These are phyloP conservation scores for Cavia porcellus DNA, from an alignment of 2,113 vertebrate genomes.

Conservation along the genomic window DNA sequence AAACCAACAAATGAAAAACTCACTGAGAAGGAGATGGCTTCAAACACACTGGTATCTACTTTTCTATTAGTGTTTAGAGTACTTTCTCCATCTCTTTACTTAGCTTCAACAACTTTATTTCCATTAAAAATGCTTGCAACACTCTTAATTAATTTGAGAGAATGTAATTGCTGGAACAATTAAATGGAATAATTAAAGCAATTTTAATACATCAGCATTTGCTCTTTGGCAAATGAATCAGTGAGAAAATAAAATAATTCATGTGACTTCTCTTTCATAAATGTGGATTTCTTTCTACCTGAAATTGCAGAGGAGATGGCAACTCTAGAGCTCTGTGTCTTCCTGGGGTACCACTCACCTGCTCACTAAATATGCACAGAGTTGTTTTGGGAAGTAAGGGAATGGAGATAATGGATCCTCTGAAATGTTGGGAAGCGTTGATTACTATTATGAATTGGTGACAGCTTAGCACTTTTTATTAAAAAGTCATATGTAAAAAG, in stretches of 20 bases:
- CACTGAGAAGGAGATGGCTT: background rate
- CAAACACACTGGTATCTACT: background rate
- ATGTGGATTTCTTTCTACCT: background rate
- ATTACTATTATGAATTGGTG: background rate
- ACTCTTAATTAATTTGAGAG: constrained; percentile 58
- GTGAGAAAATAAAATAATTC: constrained; percentile 29
- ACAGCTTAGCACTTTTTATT: background rate
- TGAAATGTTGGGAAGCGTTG: background rate
- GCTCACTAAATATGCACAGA: background rate
- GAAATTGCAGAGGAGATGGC: background rate
- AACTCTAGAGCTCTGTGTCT: background rate
- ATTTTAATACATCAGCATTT: constrained; percentile 59
- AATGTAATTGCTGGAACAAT: constrained; percentile 62
- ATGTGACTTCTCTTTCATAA: background rate
- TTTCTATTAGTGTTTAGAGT: background rate
- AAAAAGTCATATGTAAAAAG: fast-evolving
- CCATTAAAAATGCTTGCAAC: constrained; percentile 19
- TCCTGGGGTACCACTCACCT: fast-evolving
- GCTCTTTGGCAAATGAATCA: constrained; percentile 36
- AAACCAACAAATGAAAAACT: background rate
- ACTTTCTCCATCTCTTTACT: background rate
- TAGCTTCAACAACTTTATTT: constrained; percentile 39
- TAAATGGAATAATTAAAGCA: constrained; percentile 44
- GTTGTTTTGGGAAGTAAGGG: background rate
- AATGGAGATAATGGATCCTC: background rate